Evolutionary conservation across 2,113 vertebrate species (phyloP).

Genomic region (Anthoscopus minutus): DNA sequence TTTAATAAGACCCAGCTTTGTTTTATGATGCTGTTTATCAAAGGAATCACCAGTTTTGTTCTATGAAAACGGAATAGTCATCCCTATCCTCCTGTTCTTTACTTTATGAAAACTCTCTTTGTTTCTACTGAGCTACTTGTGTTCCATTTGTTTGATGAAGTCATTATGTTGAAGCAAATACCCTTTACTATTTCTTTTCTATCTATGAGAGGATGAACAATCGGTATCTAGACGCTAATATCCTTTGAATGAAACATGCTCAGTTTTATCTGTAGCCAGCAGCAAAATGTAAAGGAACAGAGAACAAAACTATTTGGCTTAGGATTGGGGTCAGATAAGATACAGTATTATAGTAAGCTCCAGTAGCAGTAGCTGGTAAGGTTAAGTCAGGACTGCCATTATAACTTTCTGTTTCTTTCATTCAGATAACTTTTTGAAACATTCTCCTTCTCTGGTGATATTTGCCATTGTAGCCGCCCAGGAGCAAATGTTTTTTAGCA

Average conservation of each 20-base stretch:
- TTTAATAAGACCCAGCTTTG: neutral
- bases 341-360: neutral
- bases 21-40: neutral
- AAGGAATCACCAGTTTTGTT: neutral
- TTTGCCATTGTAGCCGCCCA: neutral
- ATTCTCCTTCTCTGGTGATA: neutral
- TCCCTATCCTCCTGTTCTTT: neutral
- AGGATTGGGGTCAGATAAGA: neutral
- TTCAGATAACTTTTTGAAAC: neutral
- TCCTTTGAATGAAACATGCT: conserved; percentile 11
- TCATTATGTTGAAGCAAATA: neutral
- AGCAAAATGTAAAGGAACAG: neutral
- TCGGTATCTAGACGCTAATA: neutral
- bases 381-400: neutral
- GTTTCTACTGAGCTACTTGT: neutral
- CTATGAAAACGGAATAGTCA: neutral
- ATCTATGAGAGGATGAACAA: neutral
- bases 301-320: neutral
- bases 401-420: neutral
- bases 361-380: neutral
- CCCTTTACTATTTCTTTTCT: neutral
- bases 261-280: neutral
- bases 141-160: conserved; percentile 2
- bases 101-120: neutral
- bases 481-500: neutral